Evolutionary conservation across 1,140 invertebrate genomes (phyloP), one percentile per base, ranked within the genome.

Genomic region (Drosophila busckii): DNA sequence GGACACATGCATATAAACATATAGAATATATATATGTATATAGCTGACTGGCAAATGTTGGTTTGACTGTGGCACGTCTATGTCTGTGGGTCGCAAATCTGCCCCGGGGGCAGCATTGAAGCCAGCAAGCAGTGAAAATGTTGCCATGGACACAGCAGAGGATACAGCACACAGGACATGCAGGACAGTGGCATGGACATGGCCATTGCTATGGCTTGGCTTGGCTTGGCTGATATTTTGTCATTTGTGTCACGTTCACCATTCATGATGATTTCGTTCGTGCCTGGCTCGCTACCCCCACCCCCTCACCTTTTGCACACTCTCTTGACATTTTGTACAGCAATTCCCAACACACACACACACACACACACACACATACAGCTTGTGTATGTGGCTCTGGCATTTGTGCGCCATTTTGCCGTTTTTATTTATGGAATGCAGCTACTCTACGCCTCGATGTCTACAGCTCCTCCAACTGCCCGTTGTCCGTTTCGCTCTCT

Each of bases 211-310:
- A 61, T 76, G 60, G 70, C 59, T 59, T 49, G 61, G 35, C n/a
- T n/a, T n/a, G n/a, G n/a, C n/a, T 37, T 50, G 37, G 58, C 76
- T 73, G 75, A 80, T 80, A 80, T 82, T 80, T 80, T 80, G 73
- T 80, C 73, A 80, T 80, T 80, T 80, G 64, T 80, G 73, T 80
- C 73, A 80, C 73, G 73, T 80, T 80, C 75, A 59, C 73, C 75
- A 80, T 80, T 80, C 73, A 80, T 80, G 73, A 80, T 80, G 75
- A 80, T 80, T 80, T 82, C 66, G 71, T 54, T 65, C 52, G 62
- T 67, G 45, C 35, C 12, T 38, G 22, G 17, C 19, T 22, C 49
- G 12, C 22, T n/a, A n/a, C 38, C 12, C 40, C 19, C 32, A 35
- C 29, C 26, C 40, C 13, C 12, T 10, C 5, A n/a, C 25, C 4